Evolutionary conservation across 1,140 invertebrate genomes (phyloP).

Genomic region (Asbolus verrucosus): DNA sequence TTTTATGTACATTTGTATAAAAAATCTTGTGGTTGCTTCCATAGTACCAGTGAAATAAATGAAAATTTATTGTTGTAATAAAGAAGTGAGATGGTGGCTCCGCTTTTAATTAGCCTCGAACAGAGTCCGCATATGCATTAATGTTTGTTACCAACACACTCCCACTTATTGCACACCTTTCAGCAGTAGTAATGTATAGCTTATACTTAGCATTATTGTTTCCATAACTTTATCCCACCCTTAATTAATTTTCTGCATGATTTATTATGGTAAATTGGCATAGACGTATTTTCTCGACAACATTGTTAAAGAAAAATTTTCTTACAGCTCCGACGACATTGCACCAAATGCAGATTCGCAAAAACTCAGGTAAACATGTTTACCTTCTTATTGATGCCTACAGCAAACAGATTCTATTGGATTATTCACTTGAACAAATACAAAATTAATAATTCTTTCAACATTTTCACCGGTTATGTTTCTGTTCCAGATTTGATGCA

Average conservation of each 20-base stretch:
- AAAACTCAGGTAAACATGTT: conserved; percentile 22
- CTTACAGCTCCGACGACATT: no score
- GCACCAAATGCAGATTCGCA: conserved; percentile 29
- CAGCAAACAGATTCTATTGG: background rate
- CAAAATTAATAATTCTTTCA: background rate
- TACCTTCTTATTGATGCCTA: background rate
- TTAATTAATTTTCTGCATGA: no score
- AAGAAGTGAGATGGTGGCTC: conserved; percentile 19
- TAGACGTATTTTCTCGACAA: no score
- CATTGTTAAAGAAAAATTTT: no score
- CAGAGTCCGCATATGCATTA: conserved; percentile 22
- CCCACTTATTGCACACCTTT: conserved; percentile 21
- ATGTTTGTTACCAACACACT: conserved; percentile 27
- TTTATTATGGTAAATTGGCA: no score
- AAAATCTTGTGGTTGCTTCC: conserved; percentile 7
- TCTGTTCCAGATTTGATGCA: conserved; percentile 60
- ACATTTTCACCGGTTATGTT: no score
- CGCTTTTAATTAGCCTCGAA: conserved; percentile 31
- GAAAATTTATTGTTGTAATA: conserved; percentile 29
- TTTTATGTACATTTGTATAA: conserved; percentile 22
- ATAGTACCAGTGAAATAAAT: conserved; percentile 21
- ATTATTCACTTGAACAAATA: background rate
- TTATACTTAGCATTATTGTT: conserved; percentile 17
- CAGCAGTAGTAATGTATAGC: background rate
- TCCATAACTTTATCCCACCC: background rate